These are phyloP conservation scores for Brachionus rubens DNA, from an alignment of 1,140 invertebrate genomes.

Conservation along the genomic window DNA sequence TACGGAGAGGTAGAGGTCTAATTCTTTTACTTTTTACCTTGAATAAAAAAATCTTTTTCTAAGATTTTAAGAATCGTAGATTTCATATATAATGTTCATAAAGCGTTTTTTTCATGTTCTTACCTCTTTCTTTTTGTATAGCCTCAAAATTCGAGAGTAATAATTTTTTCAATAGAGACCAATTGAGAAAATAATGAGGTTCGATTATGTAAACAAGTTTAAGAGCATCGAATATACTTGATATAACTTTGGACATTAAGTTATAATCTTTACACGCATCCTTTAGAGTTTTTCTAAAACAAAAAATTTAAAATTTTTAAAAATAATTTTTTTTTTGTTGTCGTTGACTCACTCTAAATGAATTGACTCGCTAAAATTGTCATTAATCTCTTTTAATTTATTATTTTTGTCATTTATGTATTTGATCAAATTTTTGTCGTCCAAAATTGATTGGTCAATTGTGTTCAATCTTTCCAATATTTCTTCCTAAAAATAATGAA, in stretches of 20 bases:
- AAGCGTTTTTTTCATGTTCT: no score
- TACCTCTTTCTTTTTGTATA: not conserved
- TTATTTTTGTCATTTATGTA: conserved; percentile 4
- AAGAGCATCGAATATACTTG: conserved; percentile 2
- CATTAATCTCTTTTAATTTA: conserved; percentile 41
- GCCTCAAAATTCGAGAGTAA: not conserved
- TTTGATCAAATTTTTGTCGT: conserved; percentile 32
- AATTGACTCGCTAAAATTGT: conserved; percentile 9
- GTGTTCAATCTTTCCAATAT: conserved; percentile 23
- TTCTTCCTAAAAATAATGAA: not conserved
- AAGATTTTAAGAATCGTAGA: no score
- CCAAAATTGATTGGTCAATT: conserved; percentile 20
- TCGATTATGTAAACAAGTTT: conserved; percentile 2
- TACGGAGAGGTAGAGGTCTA: no score
- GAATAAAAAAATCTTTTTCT: no score
- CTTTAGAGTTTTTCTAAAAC: conserved; percentile 20
- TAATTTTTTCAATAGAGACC: conserved; percentile 11
- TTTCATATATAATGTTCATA: no score
- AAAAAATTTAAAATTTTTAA: not conserved
- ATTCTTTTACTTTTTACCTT: no score
- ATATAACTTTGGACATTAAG: not conserved
- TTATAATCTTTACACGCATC: not conserved
- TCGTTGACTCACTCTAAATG: not conserved
- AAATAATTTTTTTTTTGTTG: not conserved
- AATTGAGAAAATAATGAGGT: conserved; percentile 24